Evolutionary conservation across 2,797 vertebrate species (phyloP), one percentile per base, ranked within the genome.

Genomic region (Tapera naevia): DNA sequence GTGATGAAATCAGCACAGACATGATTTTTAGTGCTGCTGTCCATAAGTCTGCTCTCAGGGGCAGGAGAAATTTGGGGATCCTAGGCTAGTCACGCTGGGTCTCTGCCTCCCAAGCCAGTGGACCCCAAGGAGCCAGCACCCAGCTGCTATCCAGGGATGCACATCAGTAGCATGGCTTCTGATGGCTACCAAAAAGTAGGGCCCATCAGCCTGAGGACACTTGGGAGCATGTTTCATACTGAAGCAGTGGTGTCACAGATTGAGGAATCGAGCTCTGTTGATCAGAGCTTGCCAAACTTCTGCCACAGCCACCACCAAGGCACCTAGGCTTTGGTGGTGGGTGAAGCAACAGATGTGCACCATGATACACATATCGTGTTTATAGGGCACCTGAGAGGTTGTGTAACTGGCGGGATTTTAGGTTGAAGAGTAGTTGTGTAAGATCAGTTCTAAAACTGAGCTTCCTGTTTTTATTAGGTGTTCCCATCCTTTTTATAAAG

Each of bases 291-390:
- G n/a, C n/a, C n/a, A n/a, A n/a, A n/a, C n/a, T n/a, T n/a, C n/a
- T n/a, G n/a, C n/a, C 41, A 22, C 21, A 41, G 57, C 23, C 53
- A 24, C 28, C 57, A 46, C 32, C 57, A 27, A 46, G 32, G 51
- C 51, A 43, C 39, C 27, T 28, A 11, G 1, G 1, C 37, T 60
- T 65, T 51, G 46, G 27, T 13, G 32, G 53, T 53, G 25, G 32
- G 30, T 39, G 58, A 82, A 30, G 23, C 1, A 1, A 39, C 37
- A 30, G 28, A 60, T 22, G 7, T 7, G 11, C 27, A 30, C 27
- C 2, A 1, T 32, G 30, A 51, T 41, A 12, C 14, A 27, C 0
- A 1, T 35, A 22, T 35, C 1, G 0, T 43, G 43, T 24, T 35
- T 3, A 2, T 10, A 33, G 35, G 17, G n/a, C n/a, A 62, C 50